Base-by-base conservation (phyloP, 2,888 invertebrate genomes). In the Ariolimax columbianus region DNA sequence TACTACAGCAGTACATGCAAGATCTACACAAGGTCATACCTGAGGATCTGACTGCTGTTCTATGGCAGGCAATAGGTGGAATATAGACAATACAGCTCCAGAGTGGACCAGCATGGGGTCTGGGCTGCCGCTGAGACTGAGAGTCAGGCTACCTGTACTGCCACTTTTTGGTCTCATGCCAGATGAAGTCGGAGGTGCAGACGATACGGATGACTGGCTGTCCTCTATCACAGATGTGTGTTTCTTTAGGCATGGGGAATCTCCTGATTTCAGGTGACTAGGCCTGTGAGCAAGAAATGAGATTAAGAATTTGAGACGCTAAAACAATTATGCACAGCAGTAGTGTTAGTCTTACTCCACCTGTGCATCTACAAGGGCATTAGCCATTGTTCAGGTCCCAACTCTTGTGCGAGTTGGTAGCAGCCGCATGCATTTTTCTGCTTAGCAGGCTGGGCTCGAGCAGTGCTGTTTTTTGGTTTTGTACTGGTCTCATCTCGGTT, bases 61-160 rank as follows among this genome's bases (percentile, higher is more conserved):
- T 36, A 94, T 89, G 30, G 93, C 93, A 6, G 94, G 93, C 40
- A 99, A 94, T n/a, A 99, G 95, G 92, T 97, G 97, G 36, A 99
- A 96, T 95, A 99, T 97, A 88, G 97, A 97, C 70, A 96, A 93
- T 7, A 99, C 97, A 59, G 95, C 95, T 0, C 98, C 98, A 0
- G 99, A 97, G 95, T 99, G 99, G 23, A 99, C 98, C 87, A 99
- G 97, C 91, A 98, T 96, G 70, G 93, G 97, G 97, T 94, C 93
- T 94, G 89, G 96, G 96, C 97, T 94, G 17, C 90, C 89, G 84
- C 83, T 88, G 43, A 93, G 87, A 43, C 89, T 89, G 47, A 93
- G 88, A 9, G 88, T 88, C 83, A 92, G 89, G 86, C 92, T 93
- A 66, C 93, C 93, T 11, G 92, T 93, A 88, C 93, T 93, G 59